Base-by-base conservation (phyloP, 1,140 invertebrate species). In the Tachypleus tridentatus region DNA sequence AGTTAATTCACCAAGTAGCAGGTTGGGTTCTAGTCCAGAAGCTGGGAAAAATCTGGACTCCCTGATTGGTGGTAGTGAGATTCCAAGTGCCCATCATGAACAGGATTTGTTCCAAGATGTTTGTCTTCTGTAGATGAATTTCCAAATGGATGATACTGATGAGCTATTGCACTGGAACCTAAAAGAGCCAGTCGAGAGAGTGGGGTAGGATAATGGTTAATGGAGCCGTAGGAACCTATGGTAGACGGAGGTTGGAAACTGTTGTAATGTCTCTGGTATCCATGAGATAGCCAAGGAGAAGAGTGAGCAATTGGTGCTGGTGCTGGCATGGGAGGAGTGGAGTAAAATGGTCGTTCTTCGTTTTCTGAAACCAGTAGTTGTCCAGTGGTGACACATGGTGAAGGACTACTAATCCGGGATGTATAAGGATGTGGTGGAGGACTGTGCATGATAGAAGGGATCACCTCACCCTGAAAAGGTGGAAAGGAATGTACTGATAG, bases 11-110 rank as follows among this genome's bases (percentile, higher is more conserved):
- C 29, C 29, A 2, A 29, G 29, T 29, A 29, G 29, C 29, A 29
- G 29, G 53, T 54, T 54, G 7, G 53, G 7, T 54, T 54, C n/a
- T 61, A 69, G 61, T 69, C 68, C 9, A 69, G 59, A 49, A 69
- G 56, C 57, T 69, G 68, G 65, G 68, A 66, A 50, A 69, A 69
- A 67, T 69, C 68, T 53, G 68, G 68, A 61, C 66, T 69, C 49
- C 64, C 64, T 53, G 63, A 63, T 57, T 67, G 62, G 62, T 69
- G 68, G 61, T 66, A 69, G 9, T 69, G 68, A 4, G 68, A 57
- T 49, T 69, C 68, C 48, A 52, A 51, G 57, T 66, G 65, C 57
- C 62, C 57, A 57, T 62, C 61, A 62, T 63, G 51, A 29, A 29
- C 29, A 11, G 51, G 29, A 10, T 9, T n/a, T 9, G 61, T 8